Conservation (phyloP, 2,888 invertebrate genomes). For the Trichogramma evanescens region DNA sequence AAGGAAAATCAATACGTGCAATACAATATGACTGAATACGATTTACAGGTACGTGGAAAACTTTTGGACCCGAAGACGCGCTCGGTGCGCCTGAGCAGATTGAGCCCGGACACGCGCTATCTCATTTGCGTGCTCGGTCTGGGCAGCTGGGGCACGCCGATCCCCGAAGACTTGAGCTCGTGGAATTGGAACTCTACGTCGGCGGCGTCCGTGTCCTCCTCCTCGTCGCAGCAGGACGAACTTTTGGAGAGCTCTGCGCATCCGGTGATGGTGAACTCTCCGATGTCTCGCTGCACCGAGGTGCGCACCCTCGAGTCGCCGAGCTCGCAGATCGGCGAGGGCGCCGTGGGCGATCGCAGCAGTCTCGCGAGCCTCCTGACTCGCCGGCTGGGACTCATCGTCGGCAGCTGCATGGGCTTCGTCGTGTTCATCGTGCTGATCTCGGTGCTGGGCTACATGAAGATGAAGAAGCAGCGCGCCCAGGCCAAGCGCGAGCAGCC, state of each 20-base stretch:
- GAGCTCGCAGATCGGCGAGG: constrained; percentile 54
- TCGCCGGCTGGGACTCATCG: constrained; percentile 74
- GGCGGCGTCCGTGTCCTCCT: constrained; percentile 17
- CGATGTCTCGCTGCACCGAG: constrained; percentile 70
- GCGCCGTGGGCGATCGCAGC: constrained; percentile 59
- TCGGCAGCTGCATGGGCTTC: constrained; percentile 80
- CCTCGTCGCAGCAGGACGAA: constrained; percentile 49
- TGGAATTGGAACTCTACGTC: constrained; percentile 36
- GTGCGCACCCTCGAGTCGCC: constrained; percentile 70
- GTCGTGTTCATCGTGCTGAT: constrained; percentile 79
- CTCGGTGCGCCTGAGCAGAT: constrained; percentile 65
- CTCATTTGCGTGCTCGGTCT: constrained; percentile 80
- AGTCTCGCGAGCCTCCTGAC: constrained; percentile 71
- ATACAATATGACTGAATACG: not conserved
- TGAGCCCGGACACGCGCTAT: constrained; percentile 75
- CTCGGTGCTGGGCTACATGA: constrained; percentile 75
- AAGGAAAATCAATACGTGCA: not conserved
- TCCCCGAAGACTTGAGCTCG: constrained; percentile 43
- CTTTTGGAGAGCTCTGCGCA: constrained; percentile 57
- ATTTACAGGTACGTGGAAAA: constrained; percentile 66
- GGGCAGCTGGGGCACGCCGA: constrained; percentile 63
- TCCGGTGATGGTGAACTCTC: constrained; percentile 61
- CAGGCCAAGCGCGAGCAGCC: constrained; percentile 63
- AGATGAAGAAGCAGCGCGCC: constrained; percentile 74
- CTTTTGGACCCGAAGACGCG: constrained; percentile 67